A percentile compares a stretch with the other conserved stretches of the same genome.
These are phyloP conservation scores for Aphelenchoides bicaudatus DNA, from an alignment of 2,888 invertebrate genomes.

Conservation along the genomic window DNA sequence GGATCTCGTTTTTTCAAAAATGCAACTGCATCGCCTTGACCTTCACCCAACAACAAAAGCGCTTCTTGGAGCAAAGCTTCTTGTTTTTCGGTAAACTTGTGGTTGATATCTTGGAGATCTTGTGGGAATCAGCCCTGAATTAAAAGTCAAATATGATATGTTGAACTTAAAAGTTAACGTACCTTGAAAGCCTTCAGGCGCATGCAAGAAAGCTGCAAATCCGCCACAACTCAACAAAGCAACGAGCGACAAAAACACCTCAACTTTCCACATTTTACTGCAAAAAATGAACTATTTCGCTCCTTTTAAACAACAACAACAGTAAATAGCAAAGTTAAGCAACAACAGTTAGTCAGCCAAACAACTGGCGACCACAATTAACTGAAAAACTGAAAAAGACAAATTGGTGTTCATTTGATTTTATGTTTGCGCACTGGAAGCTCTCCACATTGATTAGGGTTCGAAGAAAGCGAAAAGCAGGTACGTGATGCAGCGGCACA, in stretches of 20 bases:
- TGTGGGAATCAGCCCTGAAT: conserved; percentile 7
- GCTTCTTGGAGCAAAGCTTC: background rate
- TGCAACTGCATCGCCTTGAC: conserved; percentile 1
- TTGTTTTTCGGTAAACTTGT: conserved; percentile 1
- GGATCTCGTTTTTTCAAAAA: conserved; percentile 9
- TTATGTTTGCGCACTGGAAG: too few species aligned
- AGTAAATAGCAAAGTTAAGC: too few species aligned
- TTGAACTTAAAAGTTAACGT: background rate
- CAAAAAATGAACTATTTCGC: too few species aligned
- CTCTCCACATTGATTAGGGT: too few species aligned
- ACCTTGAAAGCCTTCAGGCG: conserved; percentile 2
- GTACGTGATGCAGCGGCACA: too few species aligned
- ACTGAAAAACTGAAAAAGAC: too few species aligned
- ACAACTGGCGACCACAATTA: too few species aligned
- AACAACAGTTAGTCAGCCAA: too few species aligned
- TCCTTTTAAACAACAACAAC: too few species aligned
- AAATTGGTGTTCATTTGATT: too few species aligned
- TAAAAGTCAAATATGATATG: background rate
- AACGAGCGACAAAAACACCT: background rate
- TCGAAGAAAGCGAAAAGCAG: too few species aligned
- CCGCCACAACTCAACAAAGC: background rate
- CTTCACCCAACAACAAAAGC: conserved; percentile 10
- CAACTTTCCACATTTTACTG: background rate
- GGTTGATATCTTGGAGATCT: background rate
- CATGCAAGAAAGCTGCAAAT: conserved; percentile 2